Evolutionary conservation across 2,797 vertebrate species (phyloP), one percentile per base, ranked within the genome.

Genomic region (Nyctalus aviator): DNA sequence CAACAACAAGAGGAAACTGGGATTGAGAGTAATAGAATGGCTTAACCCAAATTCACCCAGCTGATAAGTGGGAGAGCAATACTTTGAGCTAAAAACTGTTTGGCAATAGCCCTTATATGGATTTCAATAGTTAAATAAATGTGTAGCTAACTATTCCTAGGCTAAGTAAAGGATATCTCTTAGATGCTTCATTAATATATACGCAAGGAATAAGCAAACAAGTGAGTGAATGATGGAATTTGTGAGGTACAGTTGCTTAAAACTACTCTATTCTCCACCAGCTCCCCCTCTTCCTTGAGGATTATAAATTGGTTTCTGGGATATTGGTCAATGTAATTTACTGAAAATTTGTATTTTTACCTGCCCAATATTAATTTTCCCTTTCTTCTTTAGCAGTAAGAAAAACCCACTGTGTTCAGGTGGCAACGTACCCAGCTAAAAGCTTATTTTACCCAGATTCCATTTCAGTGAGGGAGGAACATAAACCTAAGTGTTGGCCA

Each of bases 91-190:
- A 55, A 88, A 48, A 64, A 72, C 6, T 73, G 15, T n/a, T 50
- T 59, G 75, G 48, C 44, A 55, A 41, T 7, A 91, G 48, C 3
- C 20, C 30, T 76, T 72, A 41, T 0, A 20, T 41, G 25, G 14
- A 84, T 44, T 71, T 87, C 57, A 86, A 91, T 3, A 73, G 48
- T 66, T 73, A 82, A 93, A 35, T 71, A 69, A 88, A 86, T 62
- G 18, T 50, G 8, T 17, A 21, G 20, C 4, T 23, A 79, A 17
- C 30, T 66, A 71, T 13, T 46, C 25, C 44, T 87, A 68, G 14
- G n/a, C 72, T 73, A 62, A 20, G 44, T 2, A 62, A 5, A 53
- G 4, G 3, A 55, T 25, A 30, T 15, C 44, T 53, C 30, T 69
- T 50, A 57, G 15, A 6, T 62, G 2, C 23, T 81, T 27, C 75